Conservation (phyloP, 2,113 vertebrate genomes). For the Zosterops lateralis region DNA sequence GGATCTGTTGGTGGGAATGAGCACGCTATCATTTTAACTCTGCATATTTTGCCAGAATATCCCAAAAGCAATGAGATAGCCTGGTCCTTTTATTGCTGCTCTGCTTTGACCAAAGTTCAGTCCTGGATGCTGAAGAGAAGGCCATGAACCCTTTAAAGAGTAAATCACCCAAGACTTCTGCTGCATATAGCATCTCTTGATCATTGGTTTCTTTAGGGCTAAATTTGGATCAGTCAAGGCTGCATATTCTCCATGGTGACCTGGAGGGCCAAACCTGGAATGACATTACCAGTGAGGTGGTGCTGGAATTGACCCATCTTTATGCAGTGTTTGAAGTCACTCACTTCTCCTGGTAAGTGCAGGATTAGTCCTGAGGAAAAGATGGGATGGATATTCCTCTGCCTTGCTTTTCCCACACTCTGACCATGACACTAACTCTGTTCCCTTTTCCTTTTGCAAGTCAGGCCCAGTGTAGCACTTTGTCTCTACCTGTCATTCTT, state of each 20-base stretch:
- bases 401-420: background rate
- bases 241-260: slow-evolving; percentile 87
- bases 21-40: background rate
- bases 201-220: slow-evolving; percentile 73
- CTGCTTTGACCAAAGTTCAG: background rate
- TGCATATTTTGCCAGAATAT: background rate
- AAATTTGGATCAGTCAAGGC: slow-evolving; percentile 77
- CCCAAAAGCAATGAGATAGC: background rate
- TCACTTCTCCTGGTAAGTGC: slow-evolving; percentile 92
- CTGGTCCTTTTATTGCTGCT: background rate
- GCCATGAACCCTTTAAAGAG: background rate
- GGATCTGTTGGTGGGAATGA: background rate
- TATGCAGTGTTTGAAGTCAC: slow-evolving; percentile 90
- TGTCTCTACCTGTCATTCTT: background rate
- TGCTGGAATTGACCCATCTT: slow-evolving; percentile 84
- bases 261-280: slow-evolving; percentile 83
- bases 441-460: background rate
- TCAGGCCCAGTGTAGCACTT: background rate
- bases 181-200: background rate
- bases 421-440: background rate
- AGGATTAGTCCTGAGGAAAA: background rate
- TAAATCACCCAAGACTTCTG: background rate
- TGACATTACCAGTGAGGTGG: slow-evolving; percentile 88
- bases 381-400: background rate
- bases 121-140: background rate